Base-by-base conservation (phyloP, 1,140 invertebrate genomes). In the Drosophila sp. region DNA sequence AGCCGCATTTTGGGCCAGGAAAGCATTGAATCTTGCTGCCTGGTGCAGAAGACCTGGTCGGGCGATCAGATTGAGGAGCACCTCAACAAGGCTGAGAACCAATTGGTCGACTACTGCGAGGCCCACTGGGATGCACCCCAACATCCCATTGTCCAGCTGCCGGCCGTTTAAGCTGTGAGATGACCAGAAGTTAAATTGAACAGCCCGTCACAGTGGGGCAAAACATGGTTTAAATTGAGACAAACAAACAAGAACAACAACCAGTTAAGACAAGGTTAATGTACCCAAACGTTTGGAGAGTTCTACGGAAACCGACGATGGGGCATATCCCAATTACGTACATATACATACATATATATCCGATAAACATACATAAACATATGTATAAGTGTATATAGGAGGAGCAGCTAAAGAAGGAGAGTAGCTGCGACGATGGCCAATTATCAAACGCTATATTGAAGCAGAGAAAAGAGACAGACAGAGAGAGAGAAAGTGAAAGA, bases 51-150 rank as follows among this genome's bases (percentile, higher is more conserved):
- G 93, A 61, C 93, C 92, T 90, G 93, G 93, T 63, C 93, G 83
- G 90, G 87, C n/a, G 9, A 91, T 2, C 92, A 93, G 72, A 92
- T 91, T 61, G 92, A 93, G 65, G 92, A 93, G 50, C 84, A 92
- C 5, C 92, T 93, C 38, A 80, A 79, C 4, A 93, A 92, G 27
- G 74, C 92, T 0, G 94, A 94, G 64, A 93, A 91, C 76, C 90
- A 93, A 59, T 61, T 94, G 57, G 92, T 94, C 32, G 93, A 94
- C 54, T 93, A 93, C 80, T 94, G 94, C 70, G 93, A 94, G 65
- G 91, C 89, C n/a, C 93, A 92, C 71, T 94, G 93, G 93, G 93
- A 92, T 58, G 90, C 91, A 48, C 90, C 92, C 2, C 91, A 92
- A 41, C 91, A 93, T 43, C 93, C 93, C 61, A 92, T 94, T 64